phyloP scores from a whole-genome alignment of 2,113 vertebrate genomes.

The Myocastor coypus region DNA sequence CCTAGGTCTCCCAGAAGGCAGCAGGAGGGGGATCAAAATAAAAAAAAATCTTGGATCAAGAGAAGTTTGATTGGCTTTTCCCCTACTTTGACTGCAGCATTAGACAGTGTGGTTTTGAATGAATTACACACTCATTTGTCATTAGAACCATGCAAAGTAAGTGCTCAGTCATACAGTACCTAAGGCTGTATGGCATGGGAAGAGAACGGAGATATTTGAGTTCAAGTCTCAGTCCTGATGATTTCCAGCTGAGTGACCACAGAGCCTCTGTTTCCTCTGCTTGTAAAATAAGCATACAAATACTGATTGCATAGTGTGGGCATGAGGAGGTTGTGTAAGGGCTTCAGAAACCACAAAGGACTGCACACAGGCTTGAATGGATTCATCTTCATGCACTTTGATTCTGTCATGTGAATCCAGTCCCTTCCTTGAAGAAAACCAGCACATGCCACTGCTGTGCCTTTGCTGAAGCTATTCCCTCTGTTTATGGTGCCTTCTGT shows the following conservation, averaged over 20 bases:
- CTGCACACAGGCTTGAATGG: fast-evolving
- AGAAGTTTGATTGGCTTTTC: conserved; percentile 59
- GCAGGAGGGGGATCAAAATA: conserved; percentile 42
- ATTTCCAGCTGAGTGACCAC: background rate
- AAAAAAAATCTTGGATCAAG: conserved; percentile 53
- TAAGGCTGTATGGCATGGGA: background rate
- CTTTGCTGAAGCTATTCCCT: background rate
- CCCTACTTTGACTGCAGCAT: conserved; percentile 46
- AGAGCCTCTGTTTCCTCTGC: conserved; percentile 46
- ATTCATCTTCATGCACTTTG: fast-evolving
- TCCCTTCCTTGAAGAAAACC: background rate
- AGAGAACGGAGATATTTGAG: background rate
- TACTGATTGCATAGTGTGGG: background rate
- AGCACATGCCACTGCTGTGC: fast-evolving
- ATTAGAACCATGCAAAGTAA: conserved; percentile 16
- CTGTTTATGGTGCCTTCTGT: background rate
- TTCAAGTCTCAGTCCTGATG: conserved; percentile 41
- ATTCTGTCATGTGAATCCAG: background rate
- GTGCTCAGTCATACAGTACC: background rate
- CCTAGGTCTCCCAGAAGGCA: background rate
- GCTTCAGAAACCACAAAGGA: background rate
- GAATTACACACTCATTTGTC: conserved; percentile 57
- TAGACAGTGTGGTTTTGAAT: background rate
- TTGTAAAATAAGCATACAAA: background rate
- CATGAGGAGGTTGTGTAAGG: background rate